Percentiles rank a stretch among this genome's conserved stretches.
Conservation (phyloP, 2,797 vertebrate genomes). For the Silurus aristotelis region DNA sequence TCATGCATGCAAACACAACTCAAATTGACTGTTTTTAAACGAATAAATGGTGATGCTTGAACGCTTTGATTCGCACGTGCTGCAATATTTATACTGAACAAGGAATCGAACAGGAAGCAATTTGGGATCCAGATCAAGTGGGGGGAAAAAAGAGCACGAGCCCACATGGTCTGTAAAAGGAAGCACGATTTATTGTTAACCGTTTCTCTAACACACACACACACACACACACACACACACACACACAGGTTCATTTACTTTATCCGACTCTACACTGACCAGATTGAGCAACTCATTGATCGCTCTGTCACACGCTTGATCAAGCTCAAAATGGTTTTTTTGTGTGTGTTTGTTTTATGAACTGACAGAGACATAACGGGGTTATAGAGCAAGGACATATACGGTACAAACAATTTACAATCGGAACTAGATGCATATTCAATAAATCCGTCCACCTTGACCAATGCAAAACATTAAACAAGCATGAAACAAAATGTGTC, state of each 20-base stretch:
- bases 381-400: not conserved
- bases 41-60: not conserved
- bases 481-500: not conserved
- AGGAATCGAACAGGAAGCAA: not conserved
- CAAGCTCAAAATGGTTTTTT: not conserved
- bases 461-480: not conserved
- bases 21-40: not conserved
- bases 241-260: conserved; percentile 10
- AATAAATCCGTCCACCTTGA: not conserved
- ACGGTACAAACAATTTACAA: not conserved
- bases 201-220: conserved; percentile 11
- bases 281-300: conserved; percentile 18
- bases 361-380: conserved; percentile 10
- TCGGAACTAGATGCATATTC: not conserved
- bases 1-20: not conserved
- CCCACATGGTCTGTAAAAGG: conserved; percentile 43
- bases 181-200: conserved; percentile 35
- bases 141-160: not conserved
- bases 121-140: not conserved
- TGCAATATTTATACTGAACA: not conserved
- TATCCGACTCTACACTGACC: not conserved
- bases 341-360: not conserved
- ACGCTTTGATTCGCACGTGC: not conserved
- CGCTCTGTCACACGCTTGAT: conserved; percentile 22
- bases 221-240: conserved; percentile 8